Evolutionary conservation across 2,797 vertebrate species (phyloP), one percentile per base, ranked within the genome.

Genomic region (Discoglossus pictus): DNA sequence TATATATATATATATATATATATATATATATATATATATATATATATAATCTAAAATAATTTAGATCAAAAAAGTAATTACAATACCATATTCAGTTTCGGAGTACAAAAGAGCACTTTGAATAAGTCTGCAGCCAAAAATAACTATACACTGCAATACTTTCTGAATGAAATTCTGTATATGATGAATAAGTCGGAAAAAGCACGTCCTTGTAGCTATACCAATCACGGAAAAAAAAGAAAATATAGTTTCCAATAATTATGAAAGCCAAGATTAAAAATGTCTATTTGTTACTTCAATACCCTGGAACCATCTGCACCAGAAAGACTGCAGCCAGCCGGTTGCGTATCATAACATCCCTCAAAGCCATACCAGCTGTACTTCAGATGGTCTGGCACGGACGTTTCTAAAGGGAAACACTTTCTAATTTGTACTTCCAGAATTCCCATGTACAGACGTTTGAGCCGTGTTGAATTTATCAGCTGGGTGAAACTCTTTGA

Each of bases 241-340:
- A 25, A 44, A 17, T 3, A 20, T 9, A 42, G 39, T 42, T 42
- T 15, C 10, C n/a, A 16, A 42, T 6, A 42, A 42, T 13, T 11
- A 38, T 11, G 35, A 38, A 38, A 38, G 35, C n/a, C n/a, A n/a
- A 15, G 39, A 17, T 44, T 44, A 44, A 48, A 48, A 50, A 20
- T 13, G 31, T 31, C 13, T 54, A 76, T 76, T 76, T 79, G 77
- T 17, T 77, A 65, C 72, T 82, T 75, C 38, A 72, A 55, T 68
- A 79, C 56, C 64, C 76, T 59, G 77, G 52, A 63, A 76, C 52
- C 65, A 75, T 75, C 69, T 79, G 68, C 69, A 77, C 56, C 75
- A 69, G 60, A 73, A 54, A 69, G 82, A 78, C 70, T 68, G 35
- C 31, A 78, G 42, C 64, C 74, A 74, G 66, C 61, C 72, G 77